phyloP scores from a whole-genome alignment of 2,113 vertebrate genomes.

The Pseudopodoces humilis region DNA sequence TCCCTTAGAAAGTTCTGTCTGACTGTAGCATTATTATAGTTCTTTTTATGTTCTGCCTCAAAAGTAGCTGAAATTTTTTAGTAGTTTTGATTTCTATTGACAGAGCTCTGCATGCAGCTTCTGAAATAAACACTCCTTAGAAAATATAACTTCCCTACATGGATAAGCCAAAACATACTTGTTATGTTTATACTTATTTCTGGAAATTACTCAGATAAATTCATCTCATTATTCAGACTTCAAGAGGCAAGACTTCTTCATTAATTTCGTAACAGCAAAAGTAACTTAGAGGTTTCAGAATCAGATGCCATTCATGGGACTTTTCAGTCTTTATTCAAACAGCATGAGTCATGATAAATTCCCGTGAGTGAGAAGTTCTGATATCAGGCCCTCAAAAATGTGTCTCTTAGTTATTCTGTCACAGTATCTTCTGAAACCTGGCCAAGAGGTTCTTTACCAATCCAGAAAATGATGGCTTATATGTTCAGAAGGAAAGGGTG shows the following conservation, averaged over 20 bases:
- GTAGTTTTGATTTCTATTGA: not conserved
- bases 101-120: not conserved
- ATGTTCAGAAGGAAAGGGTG: not conserved
- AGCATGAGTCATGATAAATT: not conserved
- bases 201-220: not conserved
- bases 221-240: not conserved
- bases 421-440: not conserved
- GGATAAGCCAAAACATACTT: not conserved
- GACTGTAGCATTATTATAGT: not conserved
- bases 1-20: not conserved
- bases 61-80: not conserved
- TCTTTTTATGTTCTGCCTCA: not conserved
- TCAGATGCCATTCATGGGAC: not conserved
- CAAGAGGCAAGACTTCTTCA: not conserved
- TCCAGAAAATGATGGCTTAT: not conserved
- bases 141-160: not conserved
- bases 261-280: not conserved
- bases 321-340: not conserved
- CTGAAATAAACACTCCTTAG: not conserved
- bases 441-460: not conserved
- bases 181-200: not conserved
- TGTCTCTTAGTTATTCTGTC: not conserved
- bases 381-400: not conserved
- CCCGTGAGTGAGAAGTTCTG: not conserved
- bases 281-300: not conserved